A percentile compares a stretch with the other conserved stretches of the same genome.
Evolutionary conservation across 1,140 invertebrate species (phyloP).

Genomic region (Glossosoma conforme): DNA sequence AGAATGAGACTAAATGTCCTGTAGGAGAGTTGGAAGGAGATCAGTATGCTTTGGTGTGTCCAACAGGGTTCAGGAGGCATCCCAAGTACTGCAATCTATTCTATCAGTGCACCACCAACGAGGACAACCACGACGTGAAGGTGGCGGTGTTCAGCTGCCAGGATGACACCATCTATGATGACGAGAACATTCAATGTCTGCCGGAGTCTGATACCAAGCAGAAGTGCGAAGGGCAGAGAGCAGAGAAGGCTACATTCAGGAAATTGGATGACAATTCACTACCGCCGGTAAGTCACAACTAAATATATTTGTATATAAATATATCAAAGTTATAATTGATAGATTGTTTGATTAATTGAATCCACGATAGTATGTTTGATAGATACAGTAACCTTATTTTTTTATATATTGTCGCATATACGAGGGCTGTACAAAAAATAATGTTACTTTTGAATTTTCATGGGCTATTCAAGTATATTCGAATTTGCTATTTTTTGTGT

Average conservation of each 20-base stretch:
- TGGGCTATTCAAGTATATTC: too few species aligned
- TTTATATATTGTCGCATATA: too few species aligned
- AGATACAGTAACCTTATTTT: too few species aligned
- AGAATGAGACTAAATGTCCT: slow-evolving; percentile 43
- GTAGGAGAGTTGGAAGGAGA: slow-evolving; percentile 51
- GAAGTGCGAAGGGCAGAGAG: slow-evolving; percentile 53
- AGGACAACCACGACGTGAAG: slow-evolving; percentile 62
- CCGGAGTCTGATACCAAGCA: slow-evolving; percentile 52
- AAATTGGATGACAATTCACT: slow-evolving; percentile 48
- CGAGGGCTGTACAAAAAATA: too few species aligned
- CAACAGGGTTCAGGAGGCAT: slow-evolving; percentile 75
- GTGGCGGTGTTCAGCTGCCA: slow-evolving; percentile 70
- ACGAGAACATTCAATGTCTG: slow-evolving; percentile 65
- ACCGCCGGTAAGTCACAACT: slow-evolving; percentile 53
- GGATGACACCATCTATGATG: slow-evolving; percentile 69
- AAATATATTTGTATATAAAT: not conserved
- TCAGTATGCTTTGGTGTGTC: slow-evolving; percentile 68
- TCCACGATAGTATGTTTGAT: too few species aligned
- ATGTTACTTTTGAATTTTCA: too few species aligned
- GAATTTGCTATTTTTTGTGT: too few species aligned
- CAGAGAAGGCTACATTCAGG: slow-evolving; percentile 50
- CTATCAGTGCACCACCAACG: slow-evolving; percentile 70
- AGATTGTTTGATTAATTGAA: too few species aligned
- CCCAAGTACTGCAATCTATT: slow-evolving; percentile 79
- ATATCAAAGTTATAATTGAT: too few species aligned